Base-by-base conservation (phyloP, 2,888 invertebrate species). In the Cataglyphis livida region DNA sequence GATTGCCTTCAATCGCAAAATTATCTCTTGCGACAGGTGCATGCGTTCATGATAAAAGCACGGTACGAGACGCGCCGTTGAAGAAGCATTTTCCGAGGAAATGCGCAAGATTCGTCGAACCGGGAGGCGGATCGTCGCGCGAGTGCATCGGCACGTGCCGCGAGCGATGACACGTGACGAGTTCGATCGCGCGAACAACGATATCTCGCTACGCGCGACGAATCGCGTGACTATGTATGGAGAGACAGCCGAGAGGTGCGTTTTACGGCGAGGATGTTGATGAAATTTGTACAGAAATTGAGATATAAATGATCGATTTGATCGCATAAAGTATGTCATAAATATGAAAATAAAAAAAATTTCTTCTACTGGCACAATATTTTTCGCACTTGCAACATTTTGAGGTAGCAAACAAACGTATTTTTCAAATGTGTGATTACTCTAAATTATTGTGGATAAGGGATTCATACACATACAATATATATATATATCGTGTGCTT, bases 1-100 rank as follows among this genome's bases (percentile, higher is more conserved):
- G 86, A 86, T 84, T 76, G 71, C 75, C 35, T 83, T 87, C 71
- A 83, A 78, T 82, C 76, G 71, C 81, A 68, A 86, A 88, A 86
- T 79, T 44, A 65, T 35, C 70, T 59, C 68, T 59, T 76, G 51
- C 73, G 35, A 86, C 81, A 86, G 76, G 86, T 86, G 85, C 59
- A 6, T 28, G 35, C 25, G 54, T 51, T 76, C 35, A 44, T 35
- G 51, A 32, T 25, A 32, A 35, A 10, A 44, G 48, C 35, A 15
- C 18, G 48, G 41, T 3, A 9, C 10, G 61, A 21, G 41, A 71
- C 32, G 41, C 35, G 65, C 28, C 12, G 44, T n/a, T 48, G 35
- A 21, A 76, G 61, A 51, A 1, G 25, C 62, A 64, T 54, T 70
- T 81, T 48, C 32, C 82, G 61, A 32, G 44, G 15, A 38, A 28